Conservation (phyloP, 1,140 invertebrate species). For the Galendromus occidentalis region DNA sequence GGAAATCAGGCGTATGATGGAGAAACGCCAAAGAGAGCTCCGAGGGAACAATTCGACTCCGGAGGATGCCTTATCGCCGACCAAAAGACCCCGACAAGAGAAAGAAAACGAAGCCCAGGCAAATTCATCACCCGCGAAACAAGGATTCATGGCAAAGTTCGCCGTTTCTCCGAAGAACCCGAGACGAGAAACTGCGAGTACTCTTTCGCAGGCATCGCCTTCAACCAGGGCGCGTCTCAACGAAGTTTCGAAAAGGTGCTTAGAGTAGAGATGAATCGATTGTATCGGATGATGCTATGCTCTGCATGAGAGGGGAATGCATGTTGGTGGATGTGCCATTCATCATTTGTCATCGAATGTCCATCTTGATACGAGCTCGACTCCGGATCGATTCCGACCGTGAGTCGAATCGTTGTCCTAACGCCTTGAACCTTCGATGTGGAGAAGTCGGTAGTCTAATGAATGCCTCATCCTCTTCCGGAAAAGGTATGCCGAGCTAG, state of each 20-base stretch:
- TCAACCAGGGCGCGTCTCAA: not conserved
- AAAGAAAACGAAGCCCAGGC: not conserved
- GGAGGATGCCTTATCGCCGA: not conserved
- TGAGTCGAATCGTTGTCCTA: too few relatives aligned
- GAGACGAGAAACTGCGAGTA: not conserved
- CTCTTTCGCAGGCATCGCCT: not conserved
- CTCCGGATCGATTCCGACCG: too few relatives aligned
- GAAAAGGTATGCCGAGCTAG: not conserved
- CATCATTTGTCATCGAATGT: too few relatives aligned
- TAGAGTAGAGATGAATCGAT: not conserved
- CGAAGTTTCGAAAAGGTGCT: not conserved
- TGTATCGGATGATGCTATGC: too few relatives aligned
- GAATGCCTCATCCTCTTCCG: not conserved
- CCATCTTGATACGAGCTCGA: too few relatives aligned
- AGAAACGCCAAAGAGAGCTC: not conserved
- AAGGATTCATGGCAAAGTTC: slow-evolving; percentile 6
- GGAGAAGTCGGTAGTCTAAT: too few relatives aligned
- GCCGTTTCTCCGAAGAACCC: slow-evolving; percentile 2
- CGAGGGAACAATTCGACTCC: not conserved
- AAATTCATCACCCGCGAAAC: not conserved
- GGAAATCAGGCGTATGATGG: slow-evolving; percentile 4
- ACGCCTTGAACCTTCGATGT: too few relatives aligned
- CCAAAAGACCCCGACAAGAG: not conserved
- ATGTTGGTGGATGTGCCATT: too few relatives aligned
- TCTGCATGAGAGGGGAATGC: too few relatives aligned